Base-by-base conservation (phyloP, 2,888 invertebrate species). In the Cryptocheilus praepositus region DNA sequence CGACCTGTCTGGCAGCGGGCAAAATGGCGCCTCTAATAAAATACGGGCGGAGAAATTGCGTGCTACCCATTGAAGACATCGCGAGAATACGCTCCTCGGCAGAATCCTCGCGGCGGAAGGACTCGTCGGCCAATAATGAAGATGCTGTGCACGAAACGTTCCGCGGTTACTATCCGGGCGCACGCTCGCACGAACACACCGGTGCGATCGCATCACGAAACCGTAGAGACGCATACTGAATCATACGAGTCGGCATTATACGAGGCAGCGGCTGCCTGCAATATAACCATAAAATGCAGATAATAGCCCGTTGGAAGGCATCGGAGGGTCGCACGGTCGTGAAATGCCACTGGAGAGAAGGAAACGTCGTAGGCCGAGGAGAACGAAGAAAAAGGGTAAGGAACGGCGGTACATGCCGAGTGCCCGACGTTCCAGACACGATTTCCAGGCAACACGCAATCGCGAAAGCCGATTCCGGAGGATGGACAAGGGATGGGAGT, bases 231-330 rank as follows among this genome's bases (percentile, higher is more conserved):
- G 79, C 75, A 81, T 83, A 81, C 76, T 73, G 80, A 85, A 84
- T 81, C 81, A 77, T 78, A 81, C 77, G 71, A 81, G 70, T 62
- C 64, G 82, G 76, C 78, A 80, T 83, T 83, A 81, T 80, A 81
- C 76, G 77, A 79, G 78, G 72, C 81, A 77, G 78, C 81, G 81
- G 82, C 81, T 82, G 79, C 80, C 83, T 77, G 87, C 86, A 87
- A 87, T 88, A 87, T 86, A 88, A 85, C 86, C 86, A 88, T 88
- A 88, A 88, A 88, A 87, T 86, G 84, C 81, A 86, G 88, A 86
- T 88, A 88, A 88, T 88, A 84, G 84, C 81, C n/a, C 81, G 80
- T 64, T 81, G 81, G 81, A 82, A 80, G 81, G 81, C 73, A 81
- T 79, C 60, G 77, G 79, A 81, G 80, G 80, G 81, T 81, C 80